Evolutionary conservation across 64 coral and sea anemone genomes (phyloP).

Genomic region (Stichodactyla mertensii): DNA sequence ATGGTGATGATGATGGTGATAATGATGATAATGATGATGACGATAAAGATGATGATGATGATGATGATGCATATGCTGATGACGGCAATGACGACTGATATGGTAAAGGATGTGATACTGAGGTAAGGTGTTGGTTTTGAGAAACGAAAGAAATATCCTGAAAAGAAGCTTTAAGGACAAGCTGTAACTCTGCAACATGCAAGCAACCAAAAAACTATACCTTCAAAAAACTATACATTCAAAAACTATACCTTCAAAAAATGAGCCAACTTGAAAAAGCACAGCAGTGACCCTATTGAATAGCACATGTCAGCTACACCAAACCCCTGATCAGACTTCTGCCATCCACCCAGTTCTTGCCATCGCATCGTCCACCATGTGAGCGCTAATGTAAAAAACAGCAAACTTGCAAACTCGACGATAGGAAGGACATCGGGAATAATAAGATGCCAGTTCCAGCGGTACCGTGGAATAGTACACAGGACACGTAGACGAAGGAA

Average conservation of each 20-base stretch:
- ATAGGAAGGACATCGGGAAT: not conserved
- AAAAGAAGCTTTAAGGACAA: too few species aligned
- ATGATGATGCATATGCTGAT: too few species aligned
- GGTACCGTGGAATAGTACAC: not conserved
- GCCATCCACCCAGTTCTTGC: constrained; percentile 4
- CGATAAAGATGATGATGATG: too few species aligned
- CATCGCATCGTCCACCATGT: not conserved
- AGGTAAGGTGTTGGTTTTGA: too few species aligned
- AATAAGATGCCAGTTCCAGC: constrained; percentile 1
- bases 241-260: not conserved
- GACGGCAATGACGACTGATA: too few species aligned
- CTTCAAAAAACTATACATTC: not conserved
- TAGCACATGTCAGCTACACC: not conserved
- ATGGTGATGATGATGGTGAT: too few species aligned
- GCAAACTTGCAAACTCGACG: not conserved
- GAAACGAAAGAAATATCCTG: too few species aligned
- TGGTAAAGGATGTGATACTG: too few species aligned
- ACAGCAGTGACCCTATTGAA: not conserved
- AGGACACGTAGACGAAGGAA: not conserved
- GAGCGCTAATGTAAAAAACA: not conserved
- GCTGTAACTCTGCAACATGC: too few species aligned
- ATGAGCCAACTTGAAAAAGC: constrained; percentile 15
- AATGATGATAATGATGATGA: too few species aligned
- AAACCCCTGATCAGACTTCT: not conserved
- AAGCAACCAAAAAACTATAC: not conserved